These are phyloP conservation scores for Orthosia cruda DNA, from an alignment of 2,888 invertebrate species.

Conservation along the genomic window DNA sequence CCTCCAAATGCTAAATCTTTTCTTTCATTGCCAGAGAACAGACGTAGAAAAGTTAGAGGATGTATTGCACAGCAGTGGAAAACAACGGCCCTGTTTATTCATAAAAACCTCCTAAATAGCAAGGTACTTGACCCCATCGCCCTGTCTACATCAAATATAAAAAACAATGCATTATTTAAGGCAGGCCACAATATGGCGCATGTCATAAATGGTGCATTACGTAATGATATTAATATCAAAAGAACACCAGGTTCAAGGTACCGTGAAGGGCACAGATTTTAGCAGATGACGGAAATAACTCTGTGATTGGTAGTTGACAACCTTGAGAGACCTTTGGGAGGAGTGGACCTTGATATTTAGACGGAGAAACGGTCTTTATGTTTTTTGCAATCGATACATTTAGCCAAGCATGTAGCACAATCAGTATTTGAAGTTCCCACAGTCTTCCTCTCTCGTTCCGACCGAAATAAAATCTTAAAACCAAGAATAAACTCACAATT, in stretches of 20 bases:
- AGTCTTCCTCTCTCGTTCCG: too few species aligned
- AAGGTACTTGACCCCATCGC: constrained; percentile 39
- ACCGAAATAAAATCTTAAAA: too few species aligned
- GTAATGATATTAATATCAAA: constrained; percentile 29
- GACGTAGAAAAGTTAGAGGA: too few species aligned
- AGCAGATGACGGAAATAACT: constrained; percentile 23
- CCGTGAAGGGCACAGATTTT: constrained; percentile 39
- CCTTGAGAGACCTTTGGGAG: constrained; percentile 22
- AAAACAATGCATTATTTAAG: constrained; percentile 23
- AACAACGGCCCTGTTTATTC: too few species aligned
- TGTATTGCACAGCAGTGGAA: too few species aligned
- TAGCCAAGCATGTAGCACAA: too few species aligned
- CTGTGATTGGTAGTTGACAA: not conserved
- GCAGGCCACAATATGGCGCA: constrained; percentile 17
- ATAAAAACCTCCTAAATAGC: not conserved
- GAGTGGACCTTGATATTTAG: constrained; percentile 24
- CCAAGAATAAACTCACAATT: not conserved
- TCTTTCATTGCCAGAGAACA: too few species aligned
- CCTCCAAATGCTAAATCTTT: too few species aligned
- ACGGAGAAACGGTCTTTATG: not conserved
- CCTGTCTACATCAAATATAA: constrained; percentile 18
- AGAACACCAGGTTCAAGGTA: constrained; percentile 34
- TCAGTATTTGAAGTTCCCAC: too few species aligned
- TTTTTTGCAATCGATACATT: not conserved
- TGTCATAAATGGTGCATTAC: constrained; percentile 20